Evolutionary conservation across 2,888 invertebrate genomes (phyloP), one percentile per base, ranked within the genome.

Genomic region (Hermodice carunculata): DNA sequence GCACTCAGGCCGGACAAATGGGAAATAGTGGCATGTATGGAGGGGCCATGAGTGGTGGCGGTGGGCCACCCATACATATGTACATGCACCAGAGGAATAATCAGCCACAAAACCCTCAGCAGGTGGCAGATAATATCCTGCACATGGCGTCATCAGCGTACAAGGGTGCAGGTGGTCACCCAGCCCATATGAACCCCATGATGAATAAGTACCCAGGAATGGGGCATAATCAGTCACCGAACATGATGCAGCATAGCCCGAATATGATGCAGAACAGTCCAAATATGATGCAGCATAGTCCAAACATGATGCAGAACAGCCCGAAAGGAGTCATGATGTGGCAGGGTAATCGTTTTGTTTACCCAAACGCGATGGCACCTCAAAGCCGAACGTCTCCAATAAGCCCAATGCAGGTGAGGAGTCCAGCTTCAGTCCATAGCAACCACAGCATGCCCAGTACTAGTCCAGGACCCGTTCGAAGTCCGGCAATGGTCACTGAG

Each of bases 111-210:
- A 82, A 74, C 54, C 83, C 83, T 49, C 83, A 83, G 69, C 78
- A 80, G 66, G 81, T 83, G 5, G 83, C 83, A 17, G 82, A 83
- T 65, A 80, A 76, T 57, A 83, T 83, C 53, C 74, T 83, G n/a
- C 83, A 83, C 56, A 81, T 83, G 78, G 81, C 80, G 31, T 71
- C 80, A 17, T 76, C 77, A 4, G 66, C 73, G 11, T 82, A 79
- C 66, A 75, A 78, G 5, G 43, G 54, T 57, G n/a, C n/a, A 17
- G 44, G 29, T 52, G 53, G 53, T 29, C 17, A 52, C 22, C n/a
- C n/a, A n/a, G 44, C 28, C 1, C 54, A 43, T 29, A 43, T 51
- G 42, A 26, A 58, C n/a, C n/a, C 32, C 43, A 34, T 52, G 26
- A 48, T 19, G 28, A 46, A n/a, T 11, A 46, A n/a, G 29, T 31